phyloP scores from a whole-genome alignment of 2,888 invertebrate genomes.

The Melieria picta region DNA sequence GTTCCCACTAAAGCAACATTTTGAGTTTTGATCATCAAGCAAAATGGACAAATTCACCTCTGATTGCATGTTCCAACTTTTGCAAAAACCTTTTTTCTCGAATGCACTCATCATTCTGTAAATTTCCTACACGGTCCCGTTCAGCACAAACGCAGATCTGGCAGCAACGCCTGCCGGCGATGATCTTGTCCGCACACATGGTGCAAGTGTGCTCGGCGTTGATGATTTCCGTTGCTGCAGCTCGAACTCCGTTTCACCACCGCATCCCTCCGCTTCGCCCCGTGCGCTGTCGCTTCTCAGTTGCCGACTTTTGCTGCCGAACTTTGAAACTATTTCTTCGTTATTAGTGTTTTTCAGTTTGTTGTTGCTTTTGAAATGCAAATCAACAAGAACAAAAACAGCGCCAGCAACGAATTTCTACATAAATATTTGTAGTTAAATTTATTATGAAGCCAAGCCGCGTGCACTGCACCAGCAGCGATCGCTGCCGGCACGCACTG shows the following conservation, averaged over 20 bases:
- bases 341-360: slow-evolving; percentile 43
- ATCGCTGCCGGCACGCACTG: slow-evolving; percentile 4
- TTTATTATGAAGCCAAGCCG: slow-evolving; percentile 25
- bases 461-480: background rate
- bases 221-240: slow-evolving; percentile 35
- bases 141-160: slow-evolving; percentile 49
- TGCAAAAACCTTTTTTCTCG: no score
- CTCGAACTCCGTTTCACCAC: slow-evolving; percentile 5
- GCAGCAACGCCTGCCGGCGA: slow-evolving; percentile 21
- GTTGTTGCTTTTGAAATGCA: slow-evolving; percentile 25
- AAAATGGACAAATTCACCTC: no score
- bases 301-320: slow-evolving; percentile 51
- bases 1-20: no score
- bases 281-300: background rate
- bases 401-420: background rate
- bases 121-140: slow-evolving; percentile 59
- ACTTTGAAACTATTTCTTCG: slow-evolving; percentile 59
- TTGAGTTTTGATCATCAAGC: no score
- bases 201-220: slow-evolving; percentile 54
- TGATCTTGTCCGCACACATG: slow-evolving; percentile 61
- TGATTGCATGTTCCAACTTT: no score
- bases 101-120: no score
- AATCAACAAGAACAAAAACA: background rate
- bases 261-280: background rate
- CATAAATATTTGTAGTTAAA: slow-evolving; percentile 21